Percentiles rank a stretch among this genome's conserved stretches.
phyloP scores from a whole-genome alignment of 1,140 invertebrate genomes.

The Scaptodrosophila lebanonensis region DNA sequence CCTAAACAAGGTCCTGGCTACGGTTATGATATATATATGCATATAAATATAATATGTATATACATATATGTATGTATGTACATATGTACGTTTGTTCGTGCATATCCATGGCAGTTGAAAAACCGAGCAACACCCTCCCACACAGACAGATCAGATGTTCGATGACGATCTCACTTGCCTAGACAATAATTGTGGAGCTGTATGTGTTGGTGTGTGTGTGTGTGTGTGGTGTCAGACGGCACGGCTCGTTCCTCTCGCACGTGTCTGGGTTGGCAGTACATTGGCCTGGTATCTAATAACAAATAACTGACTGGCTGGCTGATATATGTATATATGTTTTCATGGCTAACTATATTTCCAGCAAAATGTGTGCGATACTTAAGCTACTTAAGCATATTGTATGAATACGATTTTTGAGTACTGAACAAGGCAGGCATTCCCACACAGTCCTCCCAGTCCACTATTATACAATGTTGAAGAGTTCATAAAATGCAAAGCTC shows the following conservation, averaged over 20 bases:
- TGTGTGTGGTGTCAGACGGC: not conserved
- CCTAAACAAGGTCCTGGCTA: too few relatives aligned
- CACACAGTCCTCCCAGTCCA: not conserved
- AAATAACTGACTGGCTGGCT: too few relatives aligned
- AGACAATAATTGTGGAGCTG: not conserved
- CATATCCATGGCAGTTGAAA: not conserved
- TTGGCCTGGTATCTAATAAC: conserved; percentile 60
- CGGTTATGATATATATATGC: too few relatives aligned
- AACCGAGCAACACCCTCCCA: conserved; percentile 45
- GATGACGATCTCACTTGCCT: too few relatives aligned
- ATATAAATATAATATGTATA: too few relatives aligned
- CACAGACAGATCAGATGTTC: conserved; percentile 26
- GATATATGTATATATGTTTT: too few relatives aligned
- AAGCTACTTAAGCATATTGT: not conserved
- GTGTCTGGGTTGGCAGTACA: conserved; percentile 35
- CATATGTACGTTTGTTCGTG: too few relatives aligned
- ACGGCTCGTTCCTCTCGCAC: conserved; percentile 16
- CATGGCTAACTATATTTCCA: conserved; percentile 33
- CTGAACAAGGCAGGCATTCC: not conserved
- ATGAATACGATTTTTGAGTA: not conserved
- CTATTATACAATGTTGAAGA: conserved; percentile 4
- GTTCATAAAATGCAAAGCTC: conserved; percentile 46
- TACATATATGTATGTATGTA: too few relatives aligned
- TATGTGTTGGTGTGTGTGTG: not conserved
- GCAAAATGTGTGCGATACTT: conserved; percentile 49